Evolutionary conservation across 2,888 invertebrate species (phyloP).

Genomic region (Drosophila prostipennis): DNA sequence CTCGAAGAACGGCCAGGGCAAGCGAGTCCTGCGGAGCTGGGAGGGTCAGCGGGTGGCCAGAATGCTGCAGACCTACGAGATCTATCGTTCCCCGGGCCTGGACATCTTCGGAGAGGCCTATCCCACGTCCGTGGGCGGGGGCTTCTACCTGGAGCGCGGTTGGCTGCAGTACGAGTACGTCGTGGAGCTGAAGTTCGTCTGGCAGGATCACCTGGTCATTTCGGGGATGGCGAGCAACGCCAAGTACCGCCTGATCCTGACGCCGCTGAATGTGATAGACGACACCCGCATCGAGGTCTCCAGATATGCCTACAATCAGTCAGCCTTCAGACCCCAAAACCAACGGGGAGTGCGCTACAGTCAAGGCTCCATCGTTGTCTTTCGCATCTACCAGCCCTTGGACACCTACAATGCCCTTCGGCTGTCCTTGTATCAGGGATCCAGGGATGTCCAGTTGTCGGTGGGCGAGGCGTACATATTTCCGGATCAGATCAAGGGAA

Average conservation of each 20-base stretch:
- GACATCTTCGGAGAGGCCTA: slow-evolving; percentile 70
- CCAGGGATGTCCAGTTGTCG: slow-evolving; percentile 83
- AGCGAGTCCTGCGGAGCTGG: slow-evolving; percentile 76
- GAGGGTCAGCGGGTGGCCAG: slow-evolving; percentile 86
- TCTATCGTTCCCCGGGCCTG: slow-evolving; percentile 61
- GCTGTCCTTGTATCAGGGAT: slow-evolving; percentile 54
- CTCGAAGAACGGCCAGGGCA: slow-evolving; percentile 61
- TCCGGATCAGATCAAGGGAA: slow-evolving; percentile 90
- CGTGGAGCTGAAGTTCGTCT: slow-evolving; percentile 91
- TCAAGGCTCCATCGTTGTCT: slow-evolving; percentile 60
- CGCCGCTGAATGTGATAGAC: slow-evolving; percentile 43
- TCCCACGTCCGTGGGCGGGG: slow-evolving; percentile 61
- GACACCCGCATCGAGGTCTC: slow-evolving; percentile 71
- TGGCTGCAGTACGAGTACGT: slow-evolving; percentile 91
- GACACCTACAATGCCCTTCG: slow-evolving; percentile 59
- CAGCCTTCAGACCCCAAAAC: slow-evolving; percentile 59
- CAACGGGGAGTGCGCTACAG: slow-evolving; percentile 67
- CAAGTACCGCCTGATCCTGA: slow-evolving; percentile 36
- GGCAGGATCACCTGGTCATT: slow-evolving; percentile 90
- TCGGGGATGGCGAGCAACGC: slow-evolving; percentile 75
- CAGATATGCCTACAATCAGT: slow-evolving; percentile 65
- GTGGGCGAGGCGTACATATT: slow-evolving; percentile 94
- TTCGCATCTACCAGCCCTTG: slow-evolving; percentile 69
- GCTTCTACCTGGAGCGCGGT: slow-evolving; percentile 87
- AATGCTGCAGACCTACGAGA: slow-evolving; percentile 74